phyloP scores from a whole-genome alignment of 1,140 invertebrate species.

The Leptonema lineaticorne region DNA sequence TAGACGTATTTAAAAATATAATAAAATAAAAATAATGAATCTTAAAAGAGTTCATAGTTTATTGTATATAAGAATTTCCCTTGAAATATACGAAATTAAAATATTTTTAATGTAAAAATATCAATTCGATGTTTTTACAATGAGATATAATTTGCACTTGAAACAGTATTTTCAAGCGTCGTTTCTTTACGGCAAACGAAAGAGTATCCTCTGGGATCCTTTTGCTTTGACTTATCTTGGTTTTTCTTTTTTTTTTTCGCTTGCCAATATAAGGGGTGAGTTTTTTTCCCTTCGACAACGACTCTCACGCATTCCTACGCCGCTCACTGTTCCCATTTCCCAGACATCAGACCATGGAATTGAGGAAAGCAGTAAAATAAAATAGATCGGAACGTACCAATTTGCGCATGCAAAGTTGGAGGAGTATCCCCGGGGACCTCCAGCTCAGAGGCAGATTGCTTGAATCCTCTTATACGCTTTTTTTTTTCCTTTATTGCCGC shows the following conservation, averaged over 20 bases:
- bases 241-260: background rate
- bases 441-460: constrained; percentile 20
- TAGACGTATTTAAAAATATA: no score
- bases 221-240: background rate
- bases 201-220: background rate
- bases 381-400: constrained; percentile 38
- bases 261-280: background rate
- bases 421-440: constrained; percentile 23
- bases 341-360: background rate
- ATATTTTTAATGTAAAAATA: no score
- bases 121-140: no score
- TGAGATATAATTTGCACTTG: constrained; percentile 6
- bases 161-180: background rate
- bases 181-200: background rate
- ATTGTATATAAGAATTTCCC: no score
- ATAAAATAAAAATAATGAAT: no score
- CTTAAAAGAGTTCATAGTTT: no score
- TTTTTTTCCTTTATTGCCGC: background rate
- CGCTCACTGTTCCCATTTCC: background rate
- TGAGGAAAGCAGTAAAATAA: constrained; percentile 31
- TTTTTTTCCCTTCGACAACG: background rate
- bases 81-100: no score
- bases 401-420: constrained; percentile 37
- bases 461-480: constrained; percentile 29
- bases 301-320: background rate